Conservation (phyloP, 2,888 invertebrate species). For the Eutolmus rufibarbis region DNA sequence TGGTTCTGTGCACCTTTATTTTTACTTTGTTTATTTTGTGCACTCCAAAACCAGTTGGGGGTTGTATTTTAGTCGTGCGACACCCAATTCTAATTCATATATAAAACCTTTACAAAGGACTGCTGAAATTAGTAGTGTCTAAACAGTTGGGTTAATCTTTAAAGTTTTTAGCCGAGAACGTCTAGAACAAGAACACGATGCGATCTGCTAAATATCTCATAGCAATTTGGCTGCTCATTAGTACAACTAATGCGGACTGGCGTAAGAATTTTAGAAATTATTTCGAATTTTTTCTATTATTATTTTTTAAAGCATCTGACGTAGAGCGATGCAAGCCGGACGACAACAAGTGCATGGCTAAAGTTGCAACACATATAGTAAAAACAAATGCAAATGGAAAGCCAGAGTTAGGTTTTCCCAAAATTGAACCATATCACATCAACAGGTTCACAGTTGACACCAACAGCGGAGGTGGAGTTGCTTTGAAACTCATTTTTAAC, state of each 20-base stretch:
- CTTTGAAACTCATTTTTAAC: conserved; percentile 37
- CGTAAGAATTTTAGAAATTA: not conserved
- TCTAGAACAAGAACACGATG: not conserved
- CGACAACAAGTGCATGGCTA: conserved; percentile 46
- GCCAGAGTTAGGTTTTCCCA: conserved; percentile 32
- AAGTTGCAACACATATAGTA: conserved; percentile 42
- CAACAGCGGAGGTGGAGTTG: not conserved
- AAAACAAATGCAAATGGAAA: conserved; percentile 45
- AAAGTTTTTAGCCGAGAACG: not conserved
- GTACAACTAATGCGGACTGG: not conserved
- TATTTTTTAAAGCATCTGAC: conserved; percentile 42
- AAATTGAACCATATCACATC: conserved; percentile 40
- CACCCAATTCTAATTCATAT: not conserved
- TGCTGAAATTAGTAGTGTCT: not conserved
- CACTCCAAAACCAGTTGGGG: not conserved
- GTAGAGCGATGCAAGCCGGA: conserved; percentile 45
- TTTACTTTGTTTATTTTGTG: not conserved
- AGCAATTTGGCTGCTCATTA: not conserved
- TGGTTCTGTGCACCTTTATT: not conserved
- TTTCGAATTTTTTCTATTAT: not conserved
- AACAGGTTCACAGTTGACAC: conserved; percentile 11
- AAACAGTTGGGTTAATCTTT: not conserved
- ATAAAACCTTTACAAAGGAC: not conserved
- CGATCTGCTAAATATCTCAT: not conserved
- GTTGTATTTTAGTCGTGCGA: not conserved